Base-by-base conservation (phyloP, 2,888 invertebrate genomes). In the Drosophila fungiperda region DNA sequence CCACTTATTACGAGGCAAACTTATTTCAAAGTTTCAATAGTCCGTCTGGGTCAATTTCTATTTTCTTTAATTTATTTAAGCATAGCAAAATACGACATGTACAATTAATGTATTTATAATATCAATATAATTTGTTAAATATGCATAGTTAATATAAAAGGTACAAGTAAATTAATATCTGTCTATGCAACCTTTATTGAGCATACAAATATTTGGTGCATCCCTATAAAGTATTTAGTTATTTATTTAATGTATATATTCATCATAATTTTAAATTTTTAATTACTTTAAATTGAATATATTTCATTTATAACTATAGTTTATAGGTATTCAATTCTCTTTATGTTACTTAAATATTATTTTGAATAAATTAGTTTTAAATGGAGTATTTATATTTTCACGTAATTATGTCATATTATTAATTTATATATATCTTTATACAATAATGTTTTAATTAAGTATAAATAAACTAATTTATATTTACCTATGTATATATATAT, bases 1-100 rank as follows among this genome's bases (percentile, higher is more conserved):
- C 40, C 62, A 66, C 61, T 73, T 67, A 65, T 69, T 63, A 54
- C 54, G 54, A 73, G 35, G 32, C 11, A 54, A 49, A 74, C 35
- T 42, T 48, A 53, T 55, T 57, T 36, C 50, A 42, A 23, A 57
- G n/a, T 29, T 29, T 38, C 0, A 38, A 38, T 17, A 17, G 38
- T 38, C 38, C 38, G 38, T 8, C 29, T 29, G 29, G 3, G 1
- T 17, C 8, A 3, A 38, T 17, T 38, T 38, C 17, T 17, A 38
- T 8, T 38, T 23, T 15, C 15, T 8, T 15, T 23, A 3, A 15
- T 45, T 45, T 12, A 20, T 42, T 45, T 12, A 4, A 7, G 3
- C 11, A 42, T 40, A n/a, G 40, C n/a, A 42, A 42, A 11, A 11
- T 15, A 7, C 15, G 6, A 36, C 11, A 20, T 42, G 0, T 42